Evolutionary conservation across 2,888 invertebrate species (phyloP).

Genomic region (Acleris holmiana): DNA sequence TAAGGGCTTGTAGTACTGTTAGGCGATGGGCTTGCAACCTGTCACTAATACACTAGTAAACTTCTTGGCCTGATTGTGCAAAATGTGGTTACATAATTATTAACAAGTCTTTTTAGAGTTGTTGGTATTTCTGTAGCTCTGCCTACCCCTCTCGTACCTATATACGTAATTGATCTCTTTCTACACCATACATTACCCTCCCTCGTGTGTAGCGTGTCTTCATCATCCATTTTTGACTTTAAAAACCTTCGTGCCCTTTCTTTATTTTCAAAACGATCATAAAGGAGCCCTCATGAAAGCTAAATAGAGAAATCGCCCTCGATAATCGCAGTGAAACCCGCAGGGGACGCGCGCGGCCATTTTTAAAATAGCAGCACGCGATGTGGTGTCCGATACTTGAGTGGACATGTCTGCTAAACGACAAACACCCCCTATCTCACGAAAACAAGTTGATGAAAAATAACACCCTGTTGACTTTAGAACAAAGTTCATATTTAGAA

Average conservation of each 20-base stretch:
- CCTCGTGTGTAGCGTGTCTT: too few relatives aligned
- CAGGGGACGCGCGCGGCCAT: slow-evolving; percentile 26
- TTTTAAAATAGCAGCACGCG: slow-evolving; percentile 29
- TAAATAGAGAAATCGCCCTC: slow-evolving; percentile 10
- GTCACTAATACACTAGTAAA: too few relatives aligned
- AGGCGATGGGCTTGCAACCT: too few relatives aligned
- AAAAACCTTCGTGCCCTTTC: slow-evolving; percentile 1
- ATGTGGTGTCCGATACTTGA: slow-evolving; percentile 3
- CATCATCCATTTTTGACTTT: not conserved
- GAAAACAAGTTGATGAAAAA: not conserved
- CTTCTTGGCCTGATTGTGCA: too few relatives aligned
- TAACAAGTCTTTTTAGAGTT: too few relatives aligned
- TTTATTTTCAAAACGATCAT: slow-evolving; percentile 18
- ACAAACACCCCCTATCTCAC: not conserved
- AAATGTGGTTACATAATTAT: too few relatives aligned
- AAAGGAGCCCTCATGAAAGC: slow-evolving; percentile 13
- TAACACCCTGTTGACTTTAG: not conserved
- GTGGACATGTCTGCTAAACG: not conserved
- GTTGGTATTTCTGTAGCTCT: too few relatives aligned
- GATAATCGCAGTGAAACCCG: slow-evolving; percentile 32
- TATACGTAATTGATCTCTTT: too few relatives aligned
- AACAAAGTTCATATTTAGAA: not conserved
- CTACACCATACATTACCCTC: too few relatives aligned
- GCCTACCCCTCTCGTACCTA: too few relatives aligned
- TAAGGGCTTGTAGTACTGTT: too few relatives aligned